Evolutionary conservation across 1,140 invertebrate species (phyloP), one percentile per base, ranked within the genome.

Genomic region (Trichoplusia ni): DNA sequence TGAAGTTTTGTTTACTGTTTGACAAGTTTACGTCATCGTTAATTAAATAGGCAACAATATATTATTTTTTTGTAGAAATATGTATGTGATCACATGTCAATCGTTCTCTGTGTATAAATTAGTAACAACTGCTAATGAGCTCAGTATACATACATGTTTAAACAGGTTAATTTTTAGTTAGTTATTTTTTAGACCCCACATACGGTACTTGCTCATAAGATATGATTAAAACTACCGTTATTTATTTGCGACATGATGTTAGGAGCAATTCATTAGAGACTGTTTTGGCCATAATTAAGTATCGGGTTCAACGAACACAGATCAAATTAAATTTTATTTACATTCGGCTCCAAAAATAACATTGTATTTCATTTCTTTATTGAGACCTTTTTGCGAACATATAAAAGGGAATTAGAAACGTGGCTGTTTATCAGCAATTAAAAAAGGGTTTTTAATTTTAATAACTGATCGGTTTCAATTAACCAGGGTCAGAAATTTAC

Each of bases 201-300:
- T 58, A 58, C 37, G 37, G 53, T 29, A 42, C 54, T 25, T 42
- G 37, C 14, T 37, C 14, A 31, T 42, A 29, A 37, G 38, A 11
- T 14, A 42, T 27, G 19, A 44, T 58, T 58, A 8, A 58, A 42
- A 37, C 38, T 16, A 58, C 54, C 54, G 54, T 58, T 58, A 58
- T 25, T 44, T 21, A 31, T 58, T 58, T 58, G 25, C 16, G 21
- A 27, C 27, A 13, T 38, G 2, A 56, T 42, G 14, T 37, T 56
- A 9, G 38, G 38, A 11, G 9, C 14, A 11, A 51, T 44, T 44
- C 38, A 44, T 56, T 44, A 58, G 44, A 11, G 42, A 56, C 29
- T 29, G 18, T 16, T 6, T 40, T 25, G 4, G 9, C 37, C 8
- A n/a, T 31, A 38, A 44, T 33, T 58, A 44, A 29, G 13, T 44